These are phyloP conservation scores for Delia radicum DNA, from an alignment of 1,140 invertebrate genomes.

Conservation along the genomic window DNA sequence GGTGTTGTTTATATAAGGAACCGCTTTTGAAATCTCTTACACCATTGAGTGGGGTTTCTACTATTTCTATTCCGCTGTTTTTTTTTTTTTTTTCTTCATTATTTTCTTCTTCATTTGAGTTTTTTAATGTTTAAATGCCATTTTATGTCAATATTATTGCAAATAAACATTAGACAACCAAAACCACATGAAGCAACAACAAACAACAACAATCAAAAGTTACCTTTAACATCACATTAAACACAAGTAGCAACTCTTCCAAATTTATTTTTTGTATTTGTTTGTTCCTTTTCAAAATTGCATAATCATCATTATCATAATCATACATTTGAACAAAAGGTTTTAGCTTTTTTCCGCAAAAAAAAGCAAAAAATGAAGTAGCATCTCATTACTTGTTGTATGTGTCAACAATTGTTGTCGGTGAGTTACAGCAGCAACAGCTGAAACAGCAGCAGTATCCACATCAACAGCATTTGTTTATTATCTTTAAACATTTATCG, in stretches of 20 bases:
- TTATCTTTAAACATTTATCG: conserved; percentile 4
- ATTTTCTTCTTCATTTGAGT: neutral
- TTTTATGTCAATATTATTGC: conserved; percentile 23
- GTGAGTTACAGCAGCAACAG: neutral
- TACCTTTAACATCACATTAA: neutral
- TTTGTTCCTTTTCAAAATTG: neutral
- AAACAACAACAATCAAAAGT: no score
- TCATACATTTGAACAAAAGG: neutral
- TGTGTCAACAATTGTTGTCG: conserved; percentile 6
- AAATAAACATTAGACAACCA: conserved; percentile 21
- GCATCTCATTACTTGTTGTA: neutral
- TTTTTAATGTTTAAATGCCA: conserved; percentile 24
- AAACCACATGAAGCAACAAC: neutral
- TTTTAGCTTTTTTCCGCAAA: neutral
- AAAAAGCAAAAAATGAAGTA: neutral
- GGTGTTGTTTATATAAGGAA: conserved; percentile 24
- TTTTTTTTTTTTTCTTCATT: neutral
- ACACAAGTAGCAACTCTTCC: neutral
- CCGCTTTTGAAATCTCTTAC: conserved; percentile 20
- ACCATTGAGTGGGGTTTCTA: neutral
- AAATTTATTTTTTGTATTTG: neutral
- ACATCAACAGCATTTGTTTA: neutral
- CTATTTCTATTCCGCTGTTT: neutral
- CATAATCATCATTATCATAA: conserved; percentile 4
- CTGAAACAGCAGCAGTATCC: neutral